Percentiles rank a stretch among this genome's conserved stretches.
Evolutionary conservation across 2,113 vertebrate species (phyloP).

Genomic region (Glaucidium brasilianum): DNA sequence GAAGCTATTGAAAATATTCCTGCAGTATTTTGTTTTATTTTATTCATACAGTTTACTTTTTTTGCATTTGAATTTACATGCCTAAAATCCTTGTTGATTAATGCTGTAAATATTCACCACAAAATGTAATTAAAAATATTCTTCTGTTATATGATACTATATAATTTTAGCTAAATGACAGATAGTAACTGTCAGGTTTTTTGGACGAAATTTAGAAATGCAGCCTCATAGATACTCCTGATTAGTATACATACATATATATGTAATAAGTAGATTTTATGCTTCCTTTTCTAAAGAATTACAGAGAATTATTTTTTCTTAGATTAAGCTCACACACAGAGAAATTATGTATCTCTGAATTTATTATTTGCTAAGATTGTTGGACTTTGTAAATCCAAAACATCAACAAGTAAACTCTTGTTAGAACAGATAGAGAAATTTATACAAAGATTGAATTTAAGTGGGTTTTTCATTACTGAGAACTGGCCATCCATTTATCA

Average conservation of each 20-base stretch:
- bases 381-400: background rate
- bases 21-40: conserved; percentile 16
- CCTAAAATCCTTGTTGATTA: conserved; percentile 57
- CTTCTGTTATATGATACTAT: background rate
- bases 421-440: background rate
- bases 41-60: conserved; percentile 43
- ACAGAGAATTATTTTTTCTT: background rate
- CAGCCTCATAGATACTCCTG: background rate
- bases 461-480: background rate
- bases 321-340: background rate
- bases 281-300: background rate
- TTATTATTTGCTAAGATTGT: background rate
- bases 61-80: conserved; percentile 59
- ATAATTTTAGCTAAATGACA: conserved; percentile 37
- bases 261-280: background rate
- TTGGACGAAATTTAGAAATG: background rate
- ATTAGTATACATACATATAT: background rate
- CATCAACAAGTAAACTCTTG: background rate
- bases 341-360: background rate
- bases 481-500: background rate
- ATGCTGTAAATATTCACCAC: conserved; percentile 58
- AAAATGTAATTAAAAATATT: conserved; percentile 42
- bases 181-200: background rate
- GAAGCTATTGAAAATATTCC: conserved; percentile 61
- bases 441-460: background rate